phyloP scores from a whole-genome alignment of 64 coral and sea anemone genomes.

The Montipora foliosa region DNA sequence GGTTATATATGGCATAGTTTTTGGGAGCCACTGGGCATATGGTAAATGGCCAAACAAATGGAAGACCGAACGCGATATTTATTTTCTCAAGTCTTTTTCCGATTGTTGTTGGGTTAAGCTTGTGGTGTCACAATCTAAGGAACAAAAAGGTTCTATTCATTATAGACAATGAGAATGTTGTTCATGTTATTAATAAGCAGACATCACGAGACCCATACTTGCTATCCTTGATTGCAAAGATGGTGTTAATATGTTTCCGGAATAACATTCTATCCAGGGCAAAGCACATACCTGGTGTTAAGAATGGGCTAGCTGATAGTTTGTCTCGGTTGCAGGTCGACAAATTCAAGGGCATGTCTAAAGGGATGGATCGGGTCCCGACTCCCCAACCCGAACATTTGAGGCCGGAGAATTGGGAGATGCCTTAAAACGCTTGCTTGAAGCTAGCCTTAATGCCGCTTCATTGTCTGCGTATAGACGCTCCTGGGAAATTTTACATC shows the following conservation, averaged over 20 bases:
- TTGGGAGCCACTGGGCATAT: constrained; percentile 23
- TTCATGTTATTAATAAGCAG: background rate
- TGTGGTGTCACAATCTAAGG: background rate
- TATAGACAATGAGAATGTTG: background rate
- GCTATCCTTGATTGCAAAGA: background rate
- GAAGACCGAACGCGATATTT: background rate
- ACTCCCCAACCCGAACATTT: background rate
- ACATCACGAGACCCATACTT: background rate
- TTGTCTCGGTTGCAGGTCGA: background rate
- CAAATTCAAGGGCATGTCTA: background rate
- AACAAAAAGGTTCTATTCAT: background rate
- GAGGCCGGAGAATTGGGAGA: background rate
- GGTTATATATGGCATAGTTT: background rate
- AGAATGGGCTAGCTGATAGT: background rate
- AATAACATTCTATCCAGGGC: background rate
- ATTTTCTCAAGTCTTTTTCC: background rate
- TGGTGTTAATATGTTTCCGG: background rate
- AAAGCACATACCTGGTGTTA: background rate
- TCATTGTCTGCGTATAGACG: background rate
- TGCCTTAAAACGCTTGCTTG: background rate
- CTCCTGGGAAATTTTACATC: background rate
- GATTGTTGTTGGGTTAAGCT: background rate
- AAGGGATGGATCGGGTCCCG: background rate
- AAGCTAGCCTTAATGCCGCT: background rate
- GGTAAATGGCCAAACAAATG: constrained; percentile 1